Conservation (phyloP, 2,113 vertebrate species). For the Haliaeetus leucogaster region DNA sequence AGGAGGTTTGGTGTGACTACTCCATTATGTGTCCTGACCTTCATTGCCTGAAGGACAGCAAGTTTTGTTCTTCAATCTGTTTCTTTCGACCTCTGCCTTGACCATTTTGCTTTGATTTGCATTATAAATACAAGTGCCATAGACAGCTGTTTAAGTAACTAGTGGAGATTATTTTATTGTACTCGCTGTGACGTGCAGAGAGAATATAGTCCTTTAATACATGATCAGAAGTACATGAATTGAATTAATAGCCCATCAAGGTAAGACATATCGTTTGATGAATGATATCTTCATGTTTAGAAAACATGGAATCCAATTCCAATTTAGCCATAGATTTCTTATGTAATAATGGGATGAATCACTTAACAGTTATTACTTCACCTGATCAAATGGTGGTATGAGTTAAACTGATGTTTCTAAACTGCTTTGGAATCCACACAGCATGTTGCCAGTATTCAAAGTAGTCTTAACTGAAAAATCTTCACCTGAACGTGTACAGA, state of each 20-base stretch:
- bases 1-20: slow-evolving; percentile 63
- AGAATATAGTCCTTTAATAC: background rate
- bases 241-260: background rate
- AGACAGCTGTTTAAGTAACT: background rate
- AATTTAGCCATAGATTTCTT: background rate
- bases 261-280: background rate
- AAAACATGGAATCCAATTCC: background rate
- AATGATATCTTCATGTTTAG: background rate
- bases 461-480: background rate
- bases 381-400: background rate
- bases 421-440: background rate
- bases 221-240: background rate
- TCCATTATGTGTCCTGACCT: slow-evolving; percentile 68
- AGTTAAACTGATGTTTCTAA: background rate
- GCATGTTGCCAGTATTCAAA: background rate
- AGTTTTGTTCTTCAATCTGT: slow-evolving; percentile 4
- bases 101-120: background rate
- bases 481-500: background rate
- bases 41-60: slow-evolving; percentile 29
- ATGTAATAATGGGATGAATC: background rate
- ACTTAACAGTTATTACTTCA: background rate
- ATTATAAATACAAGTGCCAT: background rate
- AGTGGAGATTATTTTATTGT: background rate
- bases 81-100: background rate
- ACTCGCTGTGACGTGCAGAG: background rate